Evolutionary conservation across 2,797 vertebrate genomes (phyloP).

Genomic region (Siniperca scherzeri): DNA sequence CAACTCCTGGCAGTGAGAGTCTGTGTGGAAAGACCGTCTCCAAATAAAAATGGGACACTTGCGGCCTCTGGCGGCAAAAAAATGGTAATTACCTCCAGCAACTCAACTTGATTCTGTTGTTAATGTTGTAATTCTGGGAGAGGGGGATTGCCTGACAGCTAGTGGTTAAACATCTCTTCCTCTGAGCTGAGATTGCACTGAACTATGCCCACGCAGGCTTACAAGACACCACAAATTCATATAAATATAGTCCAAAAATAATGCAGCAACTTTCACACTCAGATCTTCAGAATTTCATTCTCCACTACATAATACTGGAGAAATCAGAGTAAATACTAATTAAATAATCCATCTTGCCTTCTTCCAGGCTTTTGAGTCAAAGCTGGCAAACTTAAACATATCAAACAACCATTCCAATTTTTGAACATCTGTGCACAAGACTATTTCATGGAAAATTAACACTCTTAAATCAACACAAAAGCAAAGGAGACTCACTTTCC

Average conservation of each 20-base stretch:
- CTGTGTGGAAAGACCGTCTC: background rate
- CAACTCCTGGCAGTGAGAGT: background rate
- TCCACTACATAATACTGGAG: background rate
- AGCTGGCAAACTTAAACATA: background rate
- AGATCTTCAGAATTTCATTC: background rate
- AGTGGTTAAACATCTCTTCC: background rate
- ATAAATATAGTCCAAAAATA: too few relatives aligned
- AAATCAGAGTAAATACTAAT: background rate
- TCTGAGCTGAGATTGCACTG: background rate
- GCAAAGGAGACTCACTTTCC: background rate
- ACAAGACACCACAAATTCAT: background rate
- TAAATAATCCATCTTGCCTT: background rate
- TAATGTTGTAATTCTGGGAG: background rate
- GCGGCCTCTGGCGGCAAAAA: constrained; percentile 60
- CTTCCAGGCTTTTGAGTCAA: background rate
- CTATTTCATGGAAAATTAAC: background rate
- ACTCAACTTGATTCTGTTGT: background rate
- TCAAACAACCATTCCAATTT: background rate
- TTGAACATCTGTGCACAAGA: background rate
- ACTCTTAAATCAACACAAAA: background rate
- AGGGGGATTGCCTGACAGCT: constrained; percentile 11
- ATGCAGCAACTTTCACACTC: background rate
- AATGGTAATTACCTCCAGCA: background rate
- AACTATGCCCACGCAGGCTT: background rate
- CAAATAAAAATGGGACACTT: background rate